Evolutionary conservation across 2,888 invertebrate genomes (phyloP).

Genomic region (Gryllus longicercus): DNA sequence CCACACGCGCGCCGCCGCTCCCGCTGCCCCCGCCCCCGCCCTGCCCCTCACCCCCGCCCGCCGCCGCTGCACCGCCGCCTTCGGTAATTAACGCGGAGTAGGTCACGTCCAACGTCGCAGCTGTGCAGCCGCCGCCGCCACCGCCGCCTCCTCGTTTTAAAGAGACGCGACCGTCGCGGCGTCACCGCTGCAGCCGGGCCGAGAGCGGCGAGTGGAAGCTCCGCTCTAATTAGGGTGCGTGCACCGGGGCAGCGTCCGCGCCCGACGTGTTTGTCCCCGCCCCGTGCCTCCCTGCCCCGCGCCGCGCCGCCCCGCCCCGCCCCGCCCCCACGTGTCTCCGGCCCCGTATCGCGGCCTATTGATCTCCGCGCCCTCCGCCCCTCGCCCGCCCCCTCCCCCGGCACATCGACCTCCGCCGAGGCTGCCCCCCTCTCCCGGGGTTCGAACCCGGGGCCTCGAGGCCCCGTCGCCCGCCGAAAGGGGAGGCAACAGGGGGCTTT

Average conservation of each 20-base stretch:
- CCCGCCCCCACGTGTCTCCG: neutral
- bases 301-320: neutral
- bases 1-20: neutral
- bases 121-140: neutral
- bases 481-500: no score
- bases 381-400: neutral
- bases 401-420: neutral
- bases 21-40: neutral
- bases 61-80: neutral
- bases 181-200: neutral
- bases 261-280: neutral
- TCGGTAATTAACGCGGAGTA: neutral
- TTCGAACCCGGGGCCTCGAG: no score
- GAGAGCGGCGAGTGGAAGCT: neutral
- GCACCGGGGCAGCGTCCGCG: neutral
- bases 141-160: neutral
- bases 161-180: neutral
- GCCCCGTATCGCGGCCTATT: conserved; percentile 1
- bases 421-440: neutral
- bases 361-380: neutral
- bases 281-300: neutral
- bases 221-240: neutral
- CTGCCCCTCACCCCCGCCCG: neutral
- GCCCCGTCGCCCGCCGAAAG: no score
- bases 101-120: conserved; percentile 7